Evolutionary conservation across 2,797 vertebrate genomes (phyloP).

Genomic region (Poeciliopsis paucimaculata): DNA sequence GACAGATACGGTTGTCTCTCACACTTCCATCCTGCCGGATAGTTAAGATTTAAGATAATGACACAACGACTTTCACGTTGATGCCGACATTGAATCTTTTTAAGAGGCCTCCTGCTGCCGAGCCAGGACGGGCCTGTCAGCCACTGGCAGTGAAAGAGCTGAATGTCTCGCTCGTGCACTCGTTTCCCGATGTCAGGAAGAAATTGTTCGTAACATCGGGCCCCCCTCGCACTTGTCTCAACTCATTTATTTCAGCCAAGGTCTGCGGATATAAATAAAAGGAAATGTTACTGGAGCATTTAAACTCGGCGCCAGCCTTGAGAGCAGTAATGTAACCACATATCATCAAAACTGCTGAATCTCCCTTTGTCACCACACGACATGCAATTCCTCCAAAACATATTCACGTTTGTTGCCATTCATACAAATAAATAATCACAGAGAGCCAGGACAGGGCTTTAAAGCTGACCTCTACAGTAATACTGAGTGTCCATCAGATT

Average conservation of each 20-base stretch:
- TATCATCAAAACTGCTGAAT: slow-evolving; percentile 87
- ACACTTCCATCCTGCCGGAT: slow-evolving; percentile 71
- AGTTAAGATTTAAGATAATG: slow-evolving; percentile 83
- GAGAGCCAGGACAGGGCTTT: slow-evolving; percentile 52
- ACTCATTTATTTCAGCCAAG: slow-evolving; percentile 88
- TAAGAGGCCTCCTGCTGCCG: slow-evolving; percentile 72
- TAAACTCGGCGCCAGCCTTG: slow-evolving; percentile 84
- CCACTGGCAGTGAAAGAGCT: slow-evolving; percentile 79
- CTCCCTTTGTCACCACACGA: slow-evolving; percentile 81
- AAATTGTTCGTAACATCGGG: slow-evolving; percentile 82
- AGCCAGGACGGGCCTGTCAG: slow-evolving; percentile 72
- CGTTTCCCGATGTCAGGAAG: slow-evolving; percentile 76
- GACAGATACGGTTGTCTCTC: slow-evolving; percentile 80
- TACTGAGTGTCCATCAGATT: slow-evolving; percentile 61
- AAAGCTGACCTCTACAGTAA: slow-evolving; percentile 62
- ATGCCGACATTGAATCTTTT: slow-evolving; percentile 81
- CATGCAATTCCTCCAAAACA: slow-evolving; percentile 78
- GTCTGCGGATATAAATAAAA: slow-evolving; percentile 88
- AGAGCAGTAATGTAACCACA: slow-evolving; percentile 84
- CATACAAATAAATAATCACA: slow-evolving; percentile 80
- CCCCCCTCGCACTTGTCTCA: slow-evolving; percentile 81
- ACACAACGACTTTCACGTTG: slow-evolving; percentile 80
- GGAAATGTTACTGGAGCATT: slow-evolving; percentile 86
- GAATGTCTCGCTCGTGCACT: slow-evolving; percentile 73
- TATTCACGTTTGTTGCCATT: slow-evolving; percentile 79